Base-by-base conservation (phyloP, 2,113 vertebrate genomes). In the Clinocottus analis region DNA sequence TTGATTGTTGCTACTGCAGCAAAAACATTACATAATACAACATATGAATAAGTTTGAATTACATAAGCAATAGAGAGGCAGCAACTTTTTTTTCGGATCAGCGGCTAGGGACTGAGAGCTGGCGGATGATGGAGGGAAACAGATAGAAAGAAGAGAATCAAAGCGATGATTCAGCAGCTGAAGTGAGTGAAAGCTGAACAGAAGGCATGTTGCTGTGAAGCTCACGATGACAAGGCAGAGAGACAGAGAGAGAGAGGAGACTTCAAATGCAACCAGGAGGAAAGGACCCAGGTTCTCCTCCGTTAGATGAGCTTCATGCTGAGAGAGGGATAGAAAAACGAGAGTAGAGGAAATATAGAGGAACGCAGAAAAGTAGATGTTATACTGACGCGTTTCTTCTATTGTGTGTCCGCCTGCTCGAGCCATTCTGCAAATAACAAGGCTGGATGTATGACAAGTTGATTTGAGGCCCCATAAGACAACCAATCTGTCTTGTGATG, bases 121-220 rank as follows among this genome's bases (percentile, higher is more conserved):
- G 85, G 71, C 67, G 43, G 90, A 83, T 64, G 84, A 90, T 73
- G 80, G 81, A 89, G 72, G 67, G 29, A 88, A 79, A 78, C 31
- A 29, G 81, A 80, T 47, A 84, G 80, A 83, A 71, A 77, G 78
- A 81, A 74, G 39, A 25, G 68, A 84, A 79, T 88, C 68, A 89
- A 91, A 89, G 82, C 12, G 35, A 73, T 90, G 87, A 92, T 85
- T 89, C 82, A 90, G 91, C 87, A 89, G 7, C 74, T 79, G 78
- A 31, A 31, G 29, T 31, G 29, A 83, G 67, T 5, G 17, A 53
- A 79, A 84, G 70, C 75, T 78, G 79, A 86, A 27, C 43, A 75
- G 77, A 71, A 77, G 66, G 45, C 77, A 59, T 17, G 77, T 56
- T n/a, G 39, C 1, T n/a, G n/a, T n/a, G 25, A 68, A 79, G 55